Evolutionary conservation across 2,113 vertebrate species (phyloP), one percentile per base, ranked within the genome.

Genomic region (Brachirus orientalis): DNA sequence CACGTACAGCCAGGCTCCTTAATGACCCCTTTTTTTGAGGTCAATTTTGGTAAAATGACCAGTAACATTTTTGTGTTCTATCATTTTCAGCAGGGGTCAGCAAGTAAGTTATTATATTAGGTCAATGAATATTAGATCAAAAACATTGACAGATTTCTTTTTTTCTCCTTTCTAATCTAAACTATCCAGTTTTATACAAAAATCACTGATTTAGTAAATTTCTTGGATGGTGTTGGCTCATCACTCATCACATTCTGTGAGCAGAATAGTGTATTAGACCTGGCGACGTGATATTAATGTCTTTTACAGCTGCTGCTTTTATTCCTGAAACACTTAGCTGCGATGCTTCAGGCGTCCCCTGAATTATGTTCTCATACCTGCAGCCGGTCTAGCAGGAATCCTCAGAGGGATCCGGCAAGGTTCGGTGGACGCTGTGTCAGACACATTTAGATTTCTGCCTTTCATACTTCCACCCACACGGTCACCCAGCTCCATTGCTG

Each of bases 401-500:
- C 87, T 86, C 75, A 19, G 76, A 82, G 86, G 88, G 47, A 88
- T 90, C 77, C 73, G 59, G 71, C 17, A 76, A 70, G 74, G 80
- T 84, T 82, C 57, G 18, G 81, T 84, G 87, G 89, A 89, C 79
- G 72, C 79, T 86, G 74, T 91, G 87, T 91, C 91, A 91, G 86
- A 89, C 83, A 86, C 86, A 89, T 91, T 93, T 91, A 91, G 89
- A 92, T 90, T 92, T 84, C 89, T 91, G 90, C 90, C 90, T 91
- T 92, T 92, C 84, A 92, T 92, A 76, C 86, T 81, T 82, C 90
- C 88, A 72, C 91, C 90, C 91, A 91, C 90, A 77, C 90, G 90
- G 81, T 86, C 87, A 86, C 89, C 79, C 82, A 75, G 80, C 89
- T 78, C 84, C 71, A 75, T 88, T 71, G 85, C 79, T 87, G 79